Evolutionary conservation across 1,140 invertebrate species (phyloP).

Genomic region (Heliconius hermathena): DNA sequence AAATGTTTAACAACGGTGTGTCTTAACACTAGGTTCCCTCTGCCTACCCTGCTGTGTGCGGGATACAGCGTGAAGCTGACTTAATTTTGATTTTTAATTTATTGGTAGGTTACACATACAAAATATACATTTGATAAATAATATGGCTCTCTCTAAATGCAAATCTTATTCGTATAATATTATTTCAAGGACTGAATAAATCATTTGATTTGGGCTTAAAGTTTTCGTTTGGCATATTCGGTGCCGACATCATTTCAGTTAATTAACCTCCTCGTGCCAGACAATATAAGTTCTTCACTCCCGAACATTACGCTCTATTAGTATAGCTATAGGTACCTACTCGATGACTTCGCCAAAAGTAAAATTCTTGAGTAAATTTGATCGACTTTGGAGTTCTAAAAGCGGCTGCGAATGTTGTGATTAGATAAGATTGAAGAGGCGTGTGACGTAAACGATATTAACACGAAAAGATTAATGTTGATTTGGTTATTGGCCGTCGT

Average conservation of each 20-base stretch:
- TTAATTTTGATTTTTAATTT: too few species aligned
- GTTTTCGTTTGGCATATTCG: not conserved
- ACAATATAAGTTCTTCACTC: constrained; percentile 21
- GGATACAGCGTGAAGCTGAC: too few species aligned
- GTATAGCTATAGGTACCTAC: too few species aligned
- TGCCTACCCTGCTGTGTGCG: too few species aligned
- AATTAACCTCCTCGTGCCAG: constrained; percentile 25
- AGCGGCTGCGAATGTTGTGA: not conserved
- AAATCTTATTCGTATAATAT: not conserved
- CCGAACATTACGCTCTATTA: constrained; percentile 13
- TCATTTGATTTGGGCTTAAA: constrained; percentile 15
- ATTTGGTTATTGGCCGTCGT: too few species aligned
- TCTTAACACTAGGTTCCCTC: too few species aligned
- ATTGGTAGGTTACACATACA: too few species aligned
- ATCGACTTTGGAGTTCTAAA: not conserved
- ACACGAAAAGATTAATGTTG: too few species aligned
- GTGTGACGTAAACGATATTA: not conserved
- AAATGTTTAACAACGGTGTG: too few species aligned
- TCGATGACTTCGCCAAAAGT: constrained; percentile 18
- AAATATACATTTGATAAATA: too few species aligned
- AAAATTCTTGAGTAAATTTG: constrained; percentile 2
- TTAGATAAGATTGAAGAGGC: not conserved
- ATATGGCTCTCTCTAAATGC: too few species aligned
- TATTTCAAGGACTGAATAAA: constrained; percentile 16
- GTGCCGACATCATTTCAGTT: constrained; percentile 19